Evolutionary conservation across 2,888 invertebrate genomes (phyloP).

Genomic region (Tortrix viridana): DNA sequence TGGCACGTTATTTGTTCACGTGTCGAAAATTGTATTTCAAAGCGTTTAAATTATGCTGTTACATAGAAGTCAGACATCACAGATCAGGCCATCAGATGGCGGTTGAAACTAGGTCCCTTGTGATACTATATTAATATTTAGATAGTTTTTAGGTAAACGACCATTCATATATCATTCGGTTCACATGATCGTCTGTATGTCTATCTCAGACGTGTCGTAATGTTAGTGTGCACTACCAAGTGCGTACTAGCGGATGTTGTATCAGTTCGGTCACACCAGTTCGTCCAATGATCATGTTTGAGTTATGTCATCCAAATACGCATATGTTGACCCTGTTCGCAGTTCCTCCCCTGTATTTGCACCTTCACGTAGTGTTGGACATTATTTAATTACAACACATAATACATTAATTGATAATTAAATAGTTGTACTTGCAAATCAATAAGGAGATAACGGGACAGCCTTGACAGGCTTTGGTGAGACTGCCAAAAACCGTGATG

Average conservation of each 20-base stretch:
- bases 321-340: constrained; percentile 60
- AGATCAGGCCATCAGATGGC: neutral
- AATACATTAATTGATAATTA: too few relatives aligned
- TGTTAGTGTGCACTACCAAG: constrained; percentile 32
- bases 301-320: constrained; percentile 67
- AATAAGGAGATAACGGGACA: too few relatives aligned
- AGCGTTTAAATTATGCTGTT: constrained; percentile 3
- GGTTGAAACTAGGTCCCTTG: neutral
- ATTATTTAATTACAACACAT: neutral
- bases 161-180: constrained; percentile 13
- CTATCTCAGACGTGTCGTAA: constrained; percentile 25
- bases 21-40: constrained; percentile 8
- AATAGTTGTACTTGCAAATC: too few relatives aligned
- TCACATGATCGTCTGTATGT: constrained; percentile 17
- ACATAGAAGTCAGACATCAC: neutral
- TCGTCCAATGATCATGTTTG: constrained; percentile 68
- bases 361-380: constrained; percentile 40
- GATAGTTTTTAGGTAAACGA: neutral
- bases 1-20: constrained; percentile 19
- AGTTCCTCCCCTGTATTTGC: constrained; percentile 48
- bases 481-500: too few relatives aligned
- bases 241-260: constrained; percentile 58
- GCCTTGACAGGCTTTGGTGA: too few relatives aligned
- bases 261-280: constrained; percentile 49
- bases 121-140: neutral